Conservation (phyloP, 2,797 vertebrate genomes). For the Jordanella pulchra region DNA sequence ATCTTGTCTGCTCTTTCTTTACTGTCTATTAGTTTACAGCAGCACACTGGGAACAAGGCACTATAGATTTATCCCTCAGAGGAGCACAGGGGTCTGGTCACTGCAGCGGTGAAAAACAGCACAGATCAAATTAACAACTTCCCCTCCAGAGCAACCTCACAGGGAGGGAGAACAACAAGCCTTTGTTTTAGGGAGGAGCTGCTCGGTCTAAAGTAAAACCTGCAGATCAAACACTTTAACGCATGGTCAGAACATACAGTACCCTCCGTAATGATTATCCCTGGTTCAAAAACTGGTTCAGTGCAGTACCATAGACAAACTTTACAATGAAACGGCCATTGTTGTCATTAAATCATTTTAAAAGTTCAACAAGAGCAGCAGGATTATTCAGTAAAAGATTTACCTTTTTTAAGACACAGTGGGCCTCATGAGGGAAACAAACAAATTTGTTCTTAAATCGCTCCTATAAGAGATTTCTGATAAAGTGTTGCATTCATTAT, state of each 20-base stretch:
- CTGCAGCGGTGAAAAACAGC: conserved; percentile 31
- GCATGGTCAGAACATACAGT: neutral
- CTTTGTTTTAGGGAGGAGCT: conserved; percentile 6
- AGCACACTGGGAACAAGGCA: conserved; percentile 19
- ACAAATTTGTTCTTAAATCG: too few species aligned
- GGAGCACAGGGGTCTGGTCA: conserved; percentile 33
- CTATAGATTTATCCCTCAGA: conserved; percentile 25
- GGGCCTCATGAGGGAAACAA: too few species aligned
- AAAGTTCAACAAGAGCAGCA: neutral
- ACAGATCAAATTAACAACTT: conserved; percentile 49
- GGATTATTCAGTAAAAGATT: too few species aligned
- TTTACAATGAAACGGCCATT: too few species aligned
- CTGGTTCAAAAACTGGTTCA: neutral
- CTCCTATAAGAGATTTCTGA: too few species aligned
- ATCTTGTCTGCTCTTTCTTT: conserved; percentile 44
- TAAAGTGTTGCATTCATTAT: too few species aligned
- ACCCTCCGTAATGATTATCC: neutral
- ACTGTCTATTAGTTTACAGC: conserved; percentile 38
- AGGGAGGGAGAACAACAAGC: conserved; percentile 22
- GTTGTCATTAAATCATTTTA: too few species aligned
- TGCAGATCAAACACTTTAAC: conserved; percentile 5
- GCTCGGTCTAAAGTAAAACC: neutral
- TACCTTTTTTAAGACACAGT: neutral
- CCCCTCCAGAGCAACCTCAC: conserved; percentile 14
- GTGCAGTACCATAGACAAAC: neutral